Evolutionary conservation across 2,113 vertebrate genomes (phyloP), one percentile per base, ranked within the genome.

Genomic region (Raja brachyura): DNA sequence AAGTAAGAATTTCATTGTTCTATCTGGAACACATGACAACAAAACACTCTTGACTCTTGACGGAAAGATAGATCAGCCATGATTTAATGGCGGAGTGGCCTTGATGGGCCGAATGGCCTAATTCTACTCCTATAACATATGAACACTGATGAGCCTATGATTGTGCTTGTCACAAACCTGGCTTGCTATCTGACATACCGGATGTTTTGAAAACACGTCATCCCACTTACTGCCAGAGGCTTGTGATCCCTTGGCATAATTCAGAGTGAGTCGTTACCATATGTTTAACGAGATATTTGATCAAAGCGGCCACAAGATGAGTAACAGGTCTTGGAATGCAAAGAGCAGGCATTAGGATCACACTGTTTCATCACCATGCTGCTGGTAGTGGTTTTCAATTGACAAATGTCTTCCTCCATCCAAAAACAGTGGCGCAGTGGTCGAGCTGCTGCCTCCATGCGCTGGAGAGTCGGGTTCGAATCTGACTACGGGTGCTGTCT

Each of bases 201-300:
- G 83, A 86, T 86, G 83, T 86, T 86, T 86, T 86, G 56, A 86
- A n/a, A 61, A 86, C 54, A 85, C 56, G n/a, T 86, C 83, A 86
- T 61, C 83, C 14, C 28, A 16, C 16, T 14, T 28, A 61, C 56
- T 86, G 83, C 83, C 56, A 86, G 81, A 86, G 10, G 10, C 28
- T 59, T 63, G 13, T 9, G 54, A 56, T 61, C 83, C 28, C 4
- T 86, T 86, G 54, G 83, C 56, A 63, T 10, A 63, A 14, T 86
- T 86, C 54, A 61, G 28, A 61, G 83, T n/a, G n/a, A n/a, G n/a
- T n/a, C n/a, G n/a, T n/a, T n/a, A n/a, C 59, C 28, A 28, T 56
- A 59, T n/a, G 20, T 85, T 61, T 61, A 25, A 28, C 28, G 81
- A 61, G 61, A 14, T 86, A n/a, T 63, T 86, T 86, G 56, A 86